phyloP scores from a whole-genome alignment of 2,888 invertebrate genomes.

The Nineta flava region DNA sequence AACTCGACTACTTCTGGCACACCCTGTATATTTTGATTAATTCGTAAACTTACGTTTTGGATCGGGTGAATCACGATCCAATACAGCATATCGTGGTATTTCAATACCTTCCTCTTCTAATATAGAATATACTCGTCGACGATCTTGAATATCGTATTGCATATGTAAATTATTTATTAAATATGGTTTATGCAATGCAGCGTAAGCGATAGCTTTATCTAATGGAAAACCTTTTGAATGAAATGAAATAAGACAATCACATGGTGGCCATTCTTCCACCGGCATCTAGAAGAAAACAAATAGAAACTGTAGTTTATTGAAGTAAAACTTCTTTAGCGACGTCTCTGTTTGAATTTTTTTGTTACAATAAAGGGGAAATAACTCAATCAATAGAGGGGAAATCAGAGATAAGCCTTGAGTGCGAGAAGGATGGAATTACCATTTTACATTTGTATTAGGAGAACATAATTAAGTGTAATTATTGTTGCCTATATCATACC shows the following conservation, averaged over 20 bases:
- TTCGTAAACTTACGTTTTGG: constrained; percentile 57
- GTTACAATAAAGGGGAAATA: too few species aligned
- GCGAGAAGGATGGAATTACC: too few species aligned
- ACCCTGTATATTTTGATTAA: neutral
- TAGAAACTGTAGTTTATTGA: neutral
- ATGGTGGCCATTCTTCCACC: constrained; percentile 95
- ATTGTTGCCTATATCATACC: too few species aligned
- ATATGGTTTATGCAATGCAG: constrained; percentile 83
- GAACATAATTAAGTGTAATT: too few species aligned
- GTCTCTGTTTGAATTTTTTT: too few species aligned
- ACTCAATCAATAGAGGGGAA: too few species aligned
- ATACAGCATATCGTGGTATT: constrained; percentile 92
- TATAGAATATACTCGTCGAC: constrained; percentile 88
- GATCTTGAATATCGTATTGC: constrained; percentile 95
- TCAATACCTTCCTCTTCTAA: constrained; percentile 89
- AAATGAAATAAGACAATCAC: constrained; percentile 96
- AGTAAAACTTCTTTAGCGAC: too few species aligned
- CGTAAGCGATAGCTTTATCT: constrained; percentile 94
- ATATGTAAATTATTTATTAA: constrained; percentile 96
- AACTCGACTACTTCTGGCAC: too few species aligned
- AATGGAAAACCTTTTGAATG: constrained; percentile 97
- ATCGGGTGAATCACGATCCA: constrained; percentile 85
- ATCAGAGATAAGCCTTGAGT: too few species aligned
- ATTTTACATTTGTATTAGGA: too few species aligned
- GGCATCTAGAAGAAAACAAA: constrained; percentile 46